Evolutionary conservation across 2,888 invertebrate species (phyloP).

Genomic region (Drosophila stalkeri): DNA sequence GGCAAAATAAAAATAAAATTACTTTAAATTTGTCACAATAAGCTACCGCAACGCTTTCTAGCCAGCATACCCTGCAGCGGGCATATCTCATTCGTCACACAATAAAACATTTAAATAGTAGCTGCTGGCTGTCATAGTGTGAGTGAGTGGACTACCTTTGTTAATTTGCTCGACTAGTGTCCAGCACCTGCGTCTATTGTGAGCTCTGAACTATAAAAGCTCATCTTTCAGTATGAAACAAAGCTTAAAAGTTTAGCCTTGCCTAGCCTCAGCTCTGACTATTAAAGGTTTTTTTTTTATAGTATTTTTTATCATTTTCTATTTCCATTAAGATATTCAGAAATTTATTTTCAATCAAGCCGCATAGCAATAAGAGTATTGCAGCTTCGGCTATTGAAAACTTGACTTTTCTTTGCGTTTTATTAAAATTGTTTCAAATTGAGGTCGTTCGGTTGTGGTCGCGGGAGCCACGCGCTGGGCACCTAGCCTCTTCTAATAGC

Average conservation of each 20-base stretch:
- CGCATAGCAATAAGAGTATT: neutral
- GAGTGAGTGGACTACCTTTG: neutral
- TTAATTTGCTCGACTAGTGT: neutral
- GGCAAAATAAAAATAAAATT: constrained; percentile 79
- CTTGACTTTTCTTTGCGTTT: constrained; percentile 39
- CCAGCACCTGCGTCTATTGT: neutral
- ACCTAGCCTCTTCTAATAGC: constrained; percentile 66
- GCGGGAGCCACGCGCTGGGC: constrained; percentile 5
- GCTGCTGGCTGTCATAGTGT: neutral
- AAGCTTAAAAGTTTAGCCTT: neutral
- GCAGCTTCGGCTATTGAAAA: neutral
- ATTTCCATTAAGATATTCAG: too few species aligned
- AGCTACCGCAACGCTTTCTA: constrained; percentile 54
- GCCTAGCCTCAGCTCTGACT: neutral
- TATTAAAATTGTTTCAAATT: constrained; percentile 82
- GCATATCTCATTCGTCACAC: neutral
- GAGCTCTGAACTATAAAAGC: neutral
- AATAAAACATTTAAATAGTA: neutral
- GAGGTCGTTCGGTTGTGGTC: constrained; percentile 40
- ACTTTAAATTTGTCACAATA: constrained; percentile 82
- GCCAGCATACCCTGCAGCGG: constrained; percentile 15
- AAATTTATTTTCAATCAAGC: too few species aligned
- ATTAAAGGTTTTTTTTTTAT: neutral
- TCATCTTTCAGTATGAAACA: neutral
- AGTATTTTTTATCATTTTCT: too few species aligned